Conservation (phyloP, 2,797 vertebrate genomes). For the Schizothorax lantsangensis region DNA sequence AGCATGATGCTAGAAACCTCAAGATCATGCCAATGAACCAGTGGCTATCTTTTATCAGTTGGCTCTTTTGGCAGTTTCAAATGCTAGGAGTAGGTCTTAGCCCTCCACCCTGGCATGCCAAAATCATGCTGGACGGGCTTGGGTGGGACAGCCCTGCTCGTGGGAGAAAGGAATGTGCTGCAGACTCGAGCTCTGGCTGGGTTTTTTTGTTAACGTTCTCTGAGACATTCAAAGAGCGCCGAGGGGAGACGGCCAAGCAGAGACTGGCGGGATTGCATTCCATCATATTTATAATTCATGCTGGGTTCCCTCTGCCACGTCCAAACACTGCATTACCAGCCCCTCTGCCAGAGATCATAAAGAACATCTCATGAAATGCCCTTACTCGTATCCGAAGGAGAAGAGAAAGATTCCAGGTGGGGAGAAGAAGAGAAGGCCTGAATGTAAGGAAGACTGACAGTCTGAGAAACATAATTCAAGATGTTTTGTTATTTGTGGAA, state of each 20-base stretch:
- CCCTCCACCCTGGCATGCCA: slow-evolving; percentile 34
- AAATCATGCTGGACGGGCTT: slow-evolving; percentile 30
- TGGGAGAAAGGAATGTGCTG: slow-evolving; percentile 63
- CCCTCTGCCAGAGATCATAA: slow-evolving; percentile 71
- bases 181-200: slow-evolving; percentile 48
- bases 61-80: neutral
- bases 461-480: slow-evolving; percentile 66
- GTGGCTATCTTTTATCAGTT: neutral
- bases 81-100: neutral
- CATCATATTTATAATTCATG: slow-evolving; percentile 74
- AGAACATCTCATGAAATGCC: slow-evolving; percentile 66
- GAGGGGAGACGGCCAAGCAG: slow-evolving; percentile 63
- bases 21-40: neutral
- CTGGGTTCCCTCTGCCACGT: slow-evolving; percentile 61
- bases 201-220: slow-evolving; percentile 52
- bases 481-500: slow-evolving; percentile 61
- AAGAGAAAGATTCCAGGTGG: slow-evolving; percentile 46
- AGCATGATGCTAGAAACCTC: neutral
- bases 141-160: slow-evolving; percentile 50
- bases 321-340: slow-evolving; percentile 66
- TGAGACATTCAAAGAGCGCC: slow-evolving; percentile 60
- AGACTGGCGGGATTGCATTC: slow-evolving; percentile 66
- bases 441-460: slow-evolving; percentile 52
- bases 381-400: slow-evolving; percentile 59
- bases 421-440: slow-evolving; percentile 49